These are phyloP conservation scores for Troilus luridus DNA, from an alignment of 2,888 invertebrate genomes.

Conservation along the genomic window DNA sequence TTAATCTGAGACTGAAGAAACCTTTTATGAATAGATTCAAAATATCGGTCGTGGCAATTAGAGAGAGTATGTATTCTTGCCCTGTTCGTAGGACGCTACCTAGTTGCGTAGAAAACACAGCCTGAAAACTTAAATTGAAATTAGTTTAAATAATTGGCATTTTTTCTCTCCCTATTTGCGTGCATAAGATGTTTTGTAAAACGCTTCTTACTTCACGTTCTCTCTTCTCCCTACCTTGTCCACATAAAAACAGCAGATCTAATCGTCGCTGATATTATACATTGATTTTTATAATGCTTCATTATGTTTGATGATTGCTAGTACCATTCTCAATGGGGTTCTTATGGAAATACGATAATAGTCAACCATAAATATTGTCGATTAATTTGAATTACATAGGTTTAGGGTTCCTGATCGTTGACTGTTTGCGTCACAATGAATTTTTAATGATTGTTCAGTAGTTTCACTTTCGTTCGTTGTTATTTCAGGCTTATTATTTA, in stretches of 20 bases:
- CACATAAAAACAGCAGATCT: neutral
- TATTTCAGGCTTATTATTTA: neutral
- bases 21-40: too few species aligned
- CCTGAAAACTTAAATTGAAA: too few species aligned
- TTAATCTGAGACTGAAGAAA: too few species aligned
- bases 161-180: too few species aligned
- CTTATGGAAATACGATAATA: slow-evolving; percentile 5
- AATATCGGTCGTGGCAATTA: too few species aligned
- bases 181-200: too few species aligned
- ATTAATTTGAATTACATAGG: slow-evolving; percentile 13
- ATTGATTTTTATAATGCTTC: neutral
- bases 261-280: neutral
- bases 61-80: too few species aligned
- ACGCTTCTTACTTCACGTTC: neutral
- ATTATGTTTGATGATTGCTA: neutral
- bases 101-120: too few species aligned
- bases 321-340: neutral
- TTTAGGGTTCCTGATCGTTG: neutral
- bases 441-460: neutral
- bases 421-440: neutral
- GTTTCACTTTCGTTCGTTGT: neutral
- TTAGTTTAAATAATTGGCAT: too few species aligned
- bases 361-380: slow-evolving; percentile 15
- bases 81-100: too few species aligned
- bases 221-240: neutral